Evolutionary conservation across 2,888 invertebrate species (phyloP), one percentile per base, ranked within the genome.

Genomic region (Ariolimax columbianus): DNA sequence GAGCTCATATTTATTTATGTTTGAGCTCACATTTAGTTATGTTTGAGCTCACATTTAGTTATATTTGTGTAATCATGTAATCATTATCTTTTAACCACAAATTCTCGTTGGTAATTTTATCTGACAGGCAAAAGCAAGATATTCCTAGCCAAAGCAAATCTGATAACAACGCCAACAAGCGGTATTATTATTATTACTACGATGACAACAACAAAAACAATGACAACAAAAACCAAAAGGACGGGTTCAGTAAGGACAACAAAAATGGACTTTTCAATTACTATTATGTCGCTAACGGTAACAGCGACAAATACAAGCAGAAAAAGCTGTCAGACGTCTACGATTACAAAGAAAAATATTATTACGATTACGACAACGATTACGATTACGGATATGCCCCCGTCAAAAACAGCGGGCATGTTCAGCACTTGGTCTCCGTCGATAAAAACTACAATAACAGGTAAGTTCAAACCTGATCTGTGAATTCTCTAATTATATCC

Each of bases 131-230:
- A 47, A 75, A 75, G 30, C 75, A n/a, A 33, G 75, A 51, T 51
- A 51, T 47, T 0, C 40, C 78, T 0, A 38, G 59, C 38, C 19
- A 38, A 14, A 26, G 40, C 33, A 75, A 51, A 33, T 0, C 51
- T 0, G 63, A 63, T 23, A 36, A 82, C 33, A 30, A 9, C 40
- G 3, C 33, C 68, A 66, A 36, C 75, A 75, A 82, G 9, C 40
- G 63, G 1, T 9, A 63, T 23, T 84, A 84, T 75, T 84, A 84
- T 72, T 84, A 84, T 38, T 84, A 84, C 80, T 84, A 84, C 73
- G 68, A 84, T 33, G 80, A 84, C 63, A 38, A 84, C 79, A 47
- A 6, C 70, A 59, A 85, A 66, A 73, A 80, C 75, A 68, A 72
- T 36, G n/a, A 72, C 59, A 75, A 59, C 63, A 73, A 78, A 4